A percentile compares a stretch with the other conserved stretches of the same genome.
Conservation (phyloP, 2,113 vertebrate species). For the Physeter macrocephalus region DNA sequence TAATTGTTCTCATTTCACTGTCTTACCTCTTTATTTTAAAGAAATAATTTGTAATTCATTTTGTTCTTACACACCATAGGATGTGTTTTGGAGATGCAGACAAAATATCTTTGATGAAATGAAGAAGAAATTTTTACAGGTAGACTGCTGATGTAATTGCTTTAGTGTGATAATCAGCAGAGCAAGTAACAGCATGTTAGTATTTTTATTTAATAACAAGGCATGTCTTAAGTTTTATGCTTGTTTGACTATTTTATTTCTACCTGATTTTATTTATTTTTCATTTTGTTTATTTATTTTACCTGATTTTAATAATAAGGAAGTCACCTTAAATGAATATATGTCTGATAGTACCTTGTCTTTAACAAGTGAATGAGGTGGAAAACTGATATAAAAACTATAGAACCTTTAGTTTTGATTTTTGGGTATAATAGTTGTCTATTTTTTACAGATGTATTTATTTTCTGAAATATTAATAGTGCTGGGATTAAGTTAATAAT, state of each 20-base stretch:
- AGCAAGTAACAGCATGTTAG: slow-evolving; percentile 75
- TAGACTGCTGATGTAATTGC: slow-evolving; percentile 81
- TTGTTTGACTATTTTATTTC: slow-evolving; percentile 66
- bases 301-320: not conserved
- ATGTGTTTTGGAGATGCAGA: slow-evolving; percentile 97
- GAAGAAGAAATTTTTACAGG: slow-evolving; percentile 96
- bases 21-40: slow-evolving; percentile 39
- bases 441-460: not conserved
- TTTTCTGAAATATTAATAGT: slow-evolving; percentile 48
- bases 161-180: slow-evolving; percentile 67
- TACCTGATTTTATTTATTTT: not conserved
- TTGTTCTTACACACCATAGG: slow-evolving; percentile 85
- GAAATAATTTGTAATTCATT: slow-evolving; percentile 69
- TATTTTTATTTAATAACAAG: slow-evolving; percentile 71
- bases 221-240: slow-evolving; percentile 75
- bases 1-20: slow-evolving; percentile 46
- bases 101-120: slow-evolving; percentile 99
- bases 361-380: not conserved
- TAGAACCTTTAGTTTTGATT: slow-evolving; percentile 10
- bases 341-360: not conserved
- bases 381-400: not conserved
- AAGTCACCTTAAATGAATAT: slow-evolving; percentile 26
- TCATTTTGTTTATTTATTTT: not conserved
- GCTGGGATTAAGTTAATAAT: slow-evolving; percentile 4
- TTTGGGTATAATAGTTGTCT: not conserved